phyloP scores from a whole-genome alignment of 2,797 vertebrate genomes.

The Gephyroberyx darwinii region DNA sequence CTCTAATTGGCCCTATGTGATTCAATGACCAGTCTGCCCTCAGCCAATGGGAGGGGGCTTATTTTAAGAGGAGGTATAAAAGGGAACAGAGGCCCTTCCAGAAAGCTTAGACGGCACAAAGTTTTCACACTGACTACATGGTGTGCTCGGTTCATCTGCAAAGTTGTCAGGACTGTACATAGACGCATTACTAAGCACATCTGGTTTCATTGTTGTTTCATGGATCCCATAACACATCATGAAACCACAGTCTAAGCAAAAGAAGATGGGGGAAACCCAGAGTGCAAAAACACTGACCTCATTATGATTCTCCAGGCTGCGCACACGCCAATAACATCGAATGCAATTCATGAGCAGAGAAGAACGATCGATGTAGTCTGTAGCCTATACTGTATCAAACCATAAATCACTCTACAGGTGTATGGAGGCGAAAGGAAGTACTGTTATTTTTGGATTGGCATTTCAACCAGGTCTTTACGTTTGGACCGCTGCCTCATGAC shows the following conservation, averaged over 20 bases:
- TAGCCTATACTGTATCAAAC: slow-evolving; percentile 41
- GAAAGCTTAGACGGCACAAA: slow-evolving; percentile 67
- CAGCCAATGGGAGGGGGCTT: slow-evolving; percentile 87
- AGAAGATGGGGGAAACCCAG: slow-evolving; percentile 74
- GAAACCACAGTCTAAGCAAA: slow-evolving; percentile 79
- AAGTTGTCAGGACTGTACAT: slow-evolving; percentile 58
- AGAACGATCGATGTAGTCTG: slow-evolving; percentile 44
- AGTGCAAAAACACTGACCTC: slow-evolving; percentile 56
- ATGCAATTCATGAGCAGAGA: slow-evolving; percentile 42
- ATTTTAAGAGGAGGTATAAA: slow-evolving; percentile 97
- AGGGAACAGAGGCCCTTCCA: slow-evolving; percentile 66
- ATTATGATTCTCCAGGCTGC: slow-evolving; percentile 54
- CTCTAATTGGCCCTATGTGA: slow-evolving; percentile 88
- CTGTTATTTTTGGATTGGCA: background rate
- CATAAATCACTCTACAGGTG: slow-evolving; percentile 43
- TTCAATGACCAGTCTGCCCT: slow-evolving; percentile 81
- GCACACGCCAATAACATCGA: slow-evolving; percentile 16
- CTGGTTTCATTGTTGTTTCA: slow-evolving; percentile 80
- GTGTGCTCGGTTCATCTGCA: slow-evolving; percentile 62
- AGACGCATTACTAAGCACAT: slow-evolving; percentile 78
- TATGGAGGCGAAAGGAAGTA: slow-evolving; percentile 40
- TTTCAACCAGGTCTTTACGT: slow-evolving; percentile 9
- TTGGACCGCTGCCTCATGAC: slow-evolving; percentile 34
- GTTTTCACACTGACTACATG: slow-evolving; percentile 64
- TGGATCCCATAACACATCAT: slow-evolving; percentile 74